phyloP scores from a whole-genome alignment of 2,797 vertebrate genomes.

The Semotilus atromaculatus region DNA sequence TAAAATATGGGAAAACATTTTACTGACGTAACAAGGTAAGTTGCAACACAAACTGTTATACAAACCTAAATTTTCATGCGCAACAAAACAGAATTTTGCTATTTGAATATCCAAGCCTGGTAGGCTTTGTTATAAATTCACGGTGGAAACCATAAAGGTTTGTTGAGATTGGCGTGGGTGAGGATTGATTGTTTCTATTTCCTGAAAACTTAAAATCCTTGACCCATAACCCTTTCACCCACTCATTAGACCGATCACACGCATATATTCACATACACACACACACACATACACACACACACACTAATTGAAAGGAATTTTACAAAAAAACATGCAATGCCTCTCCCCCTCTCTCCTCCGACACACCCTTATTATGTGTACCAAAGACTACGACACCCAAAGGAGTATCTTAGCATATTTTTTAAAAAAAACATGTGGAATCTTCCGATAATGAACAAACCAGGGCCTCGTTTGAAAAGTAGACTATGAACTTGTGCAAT shows the following conservation, averaged over 20 bases:
- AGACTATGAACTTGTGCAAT: not conserved
- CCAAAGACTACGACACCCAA: slow-evolving; percentile 34
- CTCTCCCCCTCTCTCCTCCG: slow-evolving; percentile 27
- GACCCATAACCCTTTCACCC: slow-evolving; percentile 71
- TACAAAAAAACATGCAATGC: slow-evolving; percentile 42
- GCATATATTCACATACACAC: slow-evolving; percentile 39
- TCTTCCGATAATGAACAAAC: not conserved
- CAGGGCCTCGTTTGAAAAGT: not conserved
- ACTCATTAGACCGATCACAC: slow-evolving; percentile 64
- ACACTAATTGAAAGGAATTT: slow-evolving; percentile 28
- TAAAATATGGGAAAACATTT: not conserved
- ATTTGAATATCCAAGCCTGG: not conserved
- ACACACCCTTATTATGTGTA: slow-evolving; percentile 44
- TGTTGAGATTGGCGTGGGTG: slow-evolving; percentile 45
- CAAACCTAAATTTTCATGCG: not conserved
- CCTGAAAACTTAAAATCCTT: slow-evolving; percentile 67
- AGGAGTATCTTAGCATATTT: not conserved
- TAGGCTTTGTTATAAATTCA: not conserved
- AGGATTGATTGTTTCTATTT: slow-evolving; percentile 54
- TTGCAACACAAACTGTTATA: not conserved
- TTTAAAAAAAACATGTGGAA: not conserved
- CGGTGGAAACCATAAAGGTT: not conserved
- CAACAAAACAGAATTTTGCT: not conserved
- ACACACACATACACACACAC: slow-evolving; percentile 38
- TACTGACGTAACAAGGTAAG: not conserved